Evolutionary conservation across 2,113 vertebrate species (phyloP).

Genomic region (Carassius auratus): DNA sequence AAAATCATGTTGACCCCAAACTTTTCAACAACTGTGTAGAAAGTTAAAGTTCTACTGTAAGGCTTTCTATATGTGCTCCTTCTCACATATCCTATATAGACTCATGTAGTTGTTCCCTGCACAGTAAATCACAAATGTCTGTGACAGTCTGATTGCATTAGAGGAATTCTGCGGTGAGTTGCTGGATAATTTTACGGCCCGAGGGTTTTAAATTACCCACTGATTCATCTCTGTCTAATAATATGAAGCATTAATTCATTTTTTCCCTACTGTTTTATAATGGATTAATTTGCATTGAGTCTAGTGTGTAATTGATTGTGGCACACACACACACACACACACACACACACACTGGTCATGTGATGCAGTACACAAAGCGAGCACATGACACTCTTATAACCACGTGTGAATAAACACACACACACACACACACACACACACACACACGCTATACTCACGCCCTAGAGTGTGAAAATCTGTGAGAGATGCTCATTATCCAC

Average conservation of each 20-base stretch:
- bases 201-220: not conserved
- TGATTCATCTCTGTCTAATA: conserved; percentile 29
- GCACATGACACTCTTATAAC: conserved; percentile 28
- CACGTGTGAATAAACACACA: not conserved
- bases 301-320: conserved; percentile 32
- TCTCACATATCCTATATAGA: not conserved
- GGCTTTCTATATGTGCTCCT: not conserved
- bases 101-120: not conserved
- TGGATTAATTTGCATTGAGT: conserved; percentile 29
- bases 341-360: not conserved
- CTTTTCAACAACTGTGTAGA: not conserved
- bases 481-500: conserved; percentile 52
- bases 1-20: not conserved
- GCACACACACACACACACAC: conserved; percentile 1
- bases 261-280: conserved; percentile 20
- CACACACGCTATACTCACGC: conserved; percentile 1
- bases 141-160: conserved; percentile 14
- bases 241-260: conserved; percentile 23
- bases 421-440: conserved; percentile 4
- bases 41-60: not conserved
- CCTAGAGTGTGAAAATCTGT: conserved; percentile 41
- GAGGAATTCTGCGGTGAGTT: not conserved
- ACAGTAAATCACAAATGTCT: conserved; percentile 17
- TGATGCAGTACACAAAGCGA: not conserved
- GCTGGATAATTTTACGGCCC: conserved; percentile 20